A percentile compares a stretch with the other conserved stretches of the same genome.
These are phyloP conservation scores for Arbacia lixula DNA, from an alignment of 53 echinoderm and acorn worm genomes.

Conservation along the genomic window DNA sequence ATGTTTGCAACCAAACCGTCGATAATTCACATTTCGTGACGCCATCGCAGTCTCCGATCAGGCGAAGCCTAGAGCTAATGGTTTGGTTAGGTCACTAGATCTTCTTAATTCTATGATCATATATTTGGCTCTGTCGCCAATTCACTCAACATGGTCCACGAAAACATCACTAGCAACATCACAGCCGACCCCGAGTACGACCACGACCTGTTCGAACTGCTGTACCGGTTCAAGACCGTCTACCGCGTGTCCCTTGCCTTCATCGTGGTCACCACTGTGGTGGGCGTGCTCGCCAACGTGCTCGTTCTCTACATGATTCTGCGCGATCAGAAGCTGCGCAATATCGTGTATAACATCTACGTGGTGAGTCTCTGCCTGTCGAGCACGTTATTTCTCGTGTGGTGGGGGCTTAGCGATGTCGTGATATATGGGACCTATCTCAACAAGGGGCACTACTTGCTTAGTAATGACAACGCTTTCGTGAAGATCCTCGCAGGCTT, in stretches of 20 bases:
- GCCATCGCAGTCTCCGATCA: too few relatives aligned
- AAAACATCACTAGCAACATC: too few relatives aligned
- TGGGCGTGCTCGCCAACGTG: conserved; percentile 25
- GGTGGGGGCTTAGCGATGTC: neutral
- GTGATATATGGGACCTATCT: neutral
- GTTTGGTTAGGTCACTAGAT: too few relatives aligned
- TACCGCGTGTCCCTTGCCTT: neutral
- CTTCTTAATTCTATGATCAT: too few relatives aligned
- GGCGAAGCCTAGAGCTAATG: too few relatives aligned
- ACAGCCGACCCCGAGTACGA: neutral
- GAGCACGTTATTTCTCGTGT: neutral
- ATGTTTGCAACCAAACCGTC: too few relatives aligned
- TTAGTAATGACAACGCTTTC: neutral
- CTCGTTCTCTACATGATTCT: conserved; percentile 25
- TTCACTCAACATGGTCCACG: too few relatives aligned
- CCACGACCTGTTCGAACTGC: neutral
- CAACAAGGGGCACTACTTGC: neutral
- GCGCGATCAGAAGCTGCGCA: neutral
- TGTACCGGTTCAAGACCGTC: neutral
- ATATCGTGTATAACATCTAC: conserved; percentile 22
- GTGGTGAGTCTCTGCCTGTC: conserved; percentile 11
- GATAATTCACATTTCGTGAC: too few relatives aligned
- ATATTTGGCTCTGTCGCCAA: too few relatives aligned
- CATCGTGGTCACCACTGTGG: neutral
- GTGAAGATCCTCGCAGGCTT: neutral